Percentiles rank a stretch among this genome's conserved stretches.
Conservation (phyloP, 2,888 invertebrate species). For the Heterodera filipjevi region DNA sequence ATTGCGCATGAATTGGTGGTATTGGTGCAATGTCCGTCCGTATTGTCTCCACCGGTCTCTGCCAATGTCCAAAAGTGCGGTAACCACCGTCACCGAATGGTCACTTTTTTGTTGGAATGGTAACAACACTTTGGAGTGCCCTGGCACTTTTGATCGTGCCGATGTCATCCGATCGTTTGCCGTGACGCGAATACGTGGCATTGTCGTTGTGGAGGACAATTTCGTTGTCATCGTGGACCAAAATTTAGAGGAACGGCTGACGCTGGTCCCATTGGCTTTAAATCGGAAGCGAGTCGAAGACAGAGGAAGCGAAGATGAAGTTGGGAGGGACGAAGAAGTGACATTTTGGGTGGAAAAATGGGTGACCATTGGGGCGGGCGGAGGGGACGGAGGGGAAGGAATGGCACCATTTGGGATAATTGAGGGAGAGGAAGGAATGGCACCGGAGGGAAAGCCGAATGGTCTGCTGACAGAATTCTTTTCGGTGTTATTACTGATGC, state of each 20-base stretch:
- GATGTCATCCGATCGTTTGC: not conserved
- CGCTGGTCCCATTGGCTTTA: not conserved
- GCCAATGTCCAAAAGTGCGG: constrained; percentile 64
- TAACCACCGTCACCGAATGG: constrained; percentile 57
- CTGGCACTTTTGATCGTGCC: not conserved
- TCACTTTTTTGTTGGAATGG: not conserved
- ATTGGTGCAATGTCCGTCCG: constrained; percentile 40
- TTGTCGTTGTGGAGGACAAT: not conserved
- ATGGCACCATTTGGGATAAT: not conserved
- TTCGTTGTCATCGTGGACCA: not conserved
- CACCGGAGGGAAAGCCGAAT: not conserved
- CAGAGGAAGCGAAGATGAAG: not conserved
- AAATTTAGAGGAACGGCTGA: not conserved
- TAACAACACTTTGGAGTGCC: not conserved
- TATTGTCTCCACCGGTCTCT: constrained; percentile 62
- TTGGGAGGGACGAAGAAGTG: not conserved
- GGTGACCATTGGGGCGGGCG: not conserved
- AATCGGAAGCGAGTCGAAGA: not conserved
- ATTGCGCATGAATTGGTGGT: constrained; percentile 45
- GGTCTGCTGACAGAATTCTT: not conserved
- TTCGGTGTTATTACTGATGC: not conserved
- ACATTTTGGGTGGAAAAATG: too few relatives aligned
- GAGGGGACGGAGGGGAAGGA: not conserved
- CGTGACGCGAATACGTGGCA: not conserved
- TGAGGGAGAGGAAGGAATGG: not conserved